Evolutionary conservation across 2,113 vertebrate genomes (phyloP).

Genomic region (Picathartes gymnocephalus): DNA sequence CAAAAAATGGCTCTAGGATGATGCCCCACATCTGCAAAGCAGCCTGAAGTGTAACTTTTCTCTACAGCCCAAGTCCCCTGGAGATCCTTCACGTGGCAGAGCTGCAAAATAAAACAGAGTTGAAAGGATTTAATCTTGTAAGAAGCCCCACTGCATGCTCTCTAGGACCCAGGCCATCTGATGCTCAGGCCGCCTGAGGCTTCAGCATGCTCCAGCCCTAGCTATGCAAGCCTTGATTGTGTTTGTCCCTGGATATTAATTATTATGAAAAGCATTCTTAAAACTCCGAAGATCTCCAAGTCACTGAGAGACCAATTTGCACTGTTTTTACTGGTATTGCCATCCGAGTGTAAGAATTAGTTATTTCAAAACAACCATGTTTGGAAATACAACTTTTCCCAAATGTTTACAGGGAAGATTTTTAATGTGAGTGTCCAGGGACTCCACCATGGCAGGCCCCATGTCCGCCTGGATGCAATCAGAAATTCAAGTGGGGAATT

Average conservation of each 20-base stretch:
- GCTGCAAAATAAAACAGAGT: not conserved
- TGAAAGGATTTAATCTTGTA: not conserved
- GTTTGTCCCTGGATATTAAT: not conserved
- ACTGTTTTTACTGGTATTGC: not conserved
- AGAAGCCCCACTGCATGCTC: not conserved
- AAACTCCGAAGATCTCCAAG: not conserved
- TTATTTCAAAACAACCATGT: not conserved
- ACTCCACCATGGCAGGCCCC: not conserved
- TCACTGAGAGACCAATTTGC: not conserved
- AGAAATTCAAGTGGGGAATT: not conserved
- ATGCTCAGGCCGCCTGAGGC: not conserved
- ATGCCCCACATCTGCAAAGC: not conserved
- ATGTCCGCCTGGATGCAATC: rapidly evolving
- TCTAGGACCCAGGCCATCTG: not conserved
- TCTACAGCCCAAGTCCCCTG: not conserved
- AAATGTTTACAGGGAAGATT: not conserved
- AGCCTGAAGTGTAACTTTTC: not conserved
- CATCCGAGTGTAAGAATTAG: not conserved
- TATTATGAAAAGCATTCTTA: not conserved
- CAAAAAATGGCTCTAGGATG: not conserved
- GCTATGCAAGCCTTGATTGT: not conserved
- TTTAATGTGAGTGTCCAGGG: not conserved
- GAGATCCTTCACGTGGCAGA: not conserved
- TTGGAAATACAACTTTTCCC: not conserved
- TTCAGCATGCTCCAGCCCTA: not conserved